Evolutionary conservation across 2,888 invertebrate genomes (phyloP), one percentile per base, ranked within the genome.

Genomic region (Trypoxylon attenuatum): DNA sequence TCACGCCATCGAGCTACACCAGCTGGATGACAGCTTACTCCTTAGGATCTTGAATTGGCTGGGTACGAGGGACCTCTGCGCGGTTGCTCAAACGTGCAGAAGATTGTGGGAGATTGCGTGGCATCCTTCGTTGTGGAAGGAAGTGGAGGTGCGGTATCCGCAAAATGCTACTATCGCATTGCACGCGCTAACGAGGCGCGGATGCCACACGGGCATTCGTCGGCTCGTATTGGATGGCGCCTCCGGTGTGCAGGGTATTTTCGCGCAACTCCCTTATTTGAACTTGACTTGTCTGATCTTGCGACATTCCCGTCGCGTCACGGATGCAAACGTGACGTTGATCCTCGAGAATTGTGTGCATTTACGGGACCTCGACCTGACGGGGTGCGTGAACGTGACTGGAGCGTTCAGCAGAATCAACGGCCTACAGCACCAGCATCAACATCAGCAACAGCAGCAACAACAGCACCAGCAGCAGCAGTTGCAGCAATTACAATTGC

Each of bases 31-130:
- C 82, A 92, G 92, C 46, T 85, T 92, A 5, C 88, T 94, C 6
- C 84, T 93, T 23, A 91, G 90, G 79, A 91, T 95, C 59, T 92
- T 95, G 77, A 89, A 91, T 56, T 92, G 91, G 89, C 87, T 95
- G 47, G 89, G 91, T 51, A 93, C 92, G 71, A 90, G 91, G 76
- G 93, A 94, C 76, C 87, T 94, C 76, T 93, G 94, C 83, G 89
- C 89, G 84, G 92, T 93, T 86, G 94, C 92, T 1, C 90, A 93
- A 54, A 94, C 94, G 3, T 94, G 94, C 81, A 88, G 92, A 18
- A 89, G 94, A 47, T 94, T 94, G 87, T 93, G 94, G 87, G 89
- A 91, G 69, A 88, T 94, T 23, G 93, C 92, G 33, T 95, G 95
- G 95, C 92, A 92, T 29, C 94, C 94, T 0, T 87, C 89, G 5